Evolutionary conservation across 2,113 vertebrate genomes (phyloP).

Genomic region (Sminthopsis crassicaudata): DNA sequence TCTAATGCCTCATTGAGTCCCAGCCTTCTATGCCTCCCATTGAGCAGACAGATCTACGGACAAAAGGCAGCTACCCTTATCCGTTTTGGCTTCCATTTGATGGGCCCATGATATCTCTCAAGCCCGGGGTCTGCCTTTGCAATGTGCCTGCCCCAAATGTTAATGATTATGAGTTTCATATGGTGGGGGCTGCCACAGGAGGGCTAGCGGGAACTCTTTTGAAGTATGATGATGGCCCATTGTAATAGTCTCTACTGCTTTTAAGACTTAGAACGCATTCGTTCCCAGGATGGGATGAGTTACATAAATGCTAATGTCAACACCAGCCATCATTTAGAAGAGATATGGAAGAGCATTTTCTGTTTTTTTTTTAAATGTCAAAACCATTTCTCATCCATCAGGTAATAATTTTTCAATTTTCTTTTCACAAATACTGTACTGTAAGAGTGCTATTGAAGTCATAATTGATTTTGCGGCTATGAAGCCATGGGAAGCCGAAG

Average conservation of each 20-base stretch:
- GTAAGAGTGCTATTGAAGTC: constrained; percentile 60
- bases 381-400: constrained; percentile 74
- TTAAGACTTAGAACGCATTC: constrained; percentile 63
- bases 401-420: constrained; percentile 77
- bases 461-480: constrained; percentile 69
- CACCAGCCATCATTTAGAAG: constrained; percentile 64
- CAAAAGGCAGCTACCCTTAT: background rate
- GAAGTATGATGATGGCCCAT: constrained; percentile 45
- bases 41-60: constrained; percentile 39
- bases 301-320: constrained; percentile 74
- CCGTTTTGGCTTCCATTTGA: constrained; percentile 18
- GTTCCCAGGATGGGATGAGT: constrained; percentile 65
- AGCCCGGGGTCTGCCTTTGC: background rate
- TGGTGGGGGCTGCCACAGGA: constrained; percentile 37
- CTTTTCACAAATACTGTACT: constrained; percentile 67
- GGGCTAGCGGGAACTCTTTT: constrained; percentile 34
- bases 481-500: constrained; percentile 59
- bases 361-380: constrained; percentile 73
- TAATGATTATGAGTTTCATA: constrained; percentile 50
- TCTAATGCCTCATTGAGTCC: background rate
- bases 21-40: background rate
- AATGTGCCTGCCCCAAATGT: constrained; percentile 50
- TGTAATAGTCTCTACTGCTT: constrained; percentile 57
- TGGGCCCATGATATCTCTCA: constrained; percentile 10
- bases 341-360: constrained; percentile 63